A percentile compares a stretch with the other conserved stretches of the same genome.
phyloP scores from a whole-genome alignment of 2,113 vertebrate genomes.

The Nibea coibor region DNA sequence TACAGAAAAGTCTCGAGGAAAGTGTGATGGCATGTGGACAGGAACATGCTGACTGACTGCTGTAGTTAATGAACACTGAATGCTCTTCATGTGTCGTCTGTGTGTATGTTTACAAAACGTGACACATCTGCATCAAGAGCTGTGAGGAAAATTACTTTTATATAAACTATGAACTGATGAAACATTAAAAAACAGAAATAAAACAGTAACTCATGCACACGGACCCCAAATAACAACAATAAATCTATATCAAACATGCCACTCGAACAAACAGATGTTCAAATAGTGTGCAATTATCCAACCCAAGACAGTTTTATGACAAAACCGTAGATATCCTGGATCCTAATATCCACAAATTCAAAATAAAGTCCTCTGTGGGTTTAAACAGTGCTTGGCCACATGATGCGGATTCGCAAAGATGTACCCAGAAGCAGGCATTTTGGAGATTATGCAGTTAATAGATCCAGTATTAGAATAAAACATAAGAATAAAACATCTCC shows the following conservation, averaged over 20 bases:
- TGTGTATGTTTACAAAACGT: not conserved
- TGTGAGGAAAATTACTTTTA: not conserved
- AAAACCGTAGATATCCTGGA: not conserved
- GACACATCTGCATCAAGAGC: not conserved
- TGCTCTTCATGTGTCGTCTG: not conserved
- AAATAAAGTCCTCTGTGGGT: not conserved
- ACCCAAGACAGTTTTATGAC: not conserved
- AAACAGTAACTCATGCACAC: not conserved
- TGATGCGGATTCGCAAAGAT: not conserved
- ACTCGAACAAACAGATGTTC: not conserved
- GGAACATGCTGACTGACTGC: not conserved
- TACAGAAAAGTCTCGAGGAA: not conserved
- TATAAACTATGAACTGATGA: too few species aligned
- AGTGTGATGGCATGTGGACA: not conserved
- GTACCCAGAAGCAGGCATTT: not conserved
- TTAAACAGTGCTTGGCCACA: not conserved
- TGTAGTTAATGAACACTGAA: not conserved
- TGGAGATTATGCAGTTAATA: not conserved
- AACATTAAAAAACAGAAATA: not conserved
- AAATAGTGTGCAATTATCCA: too few species aligned
- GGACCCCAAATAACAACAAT: too few species aligned
- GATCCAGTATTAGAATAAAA: not conserved
- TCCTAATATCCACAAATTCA: not conserved
- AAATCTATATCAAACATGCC: not conserved
- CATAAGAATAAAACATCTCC: not conserved